phyloP scores from a whole-genome alignment of 2,113 vertebrate genomes.

The Bufo gargarizans region DNA sequence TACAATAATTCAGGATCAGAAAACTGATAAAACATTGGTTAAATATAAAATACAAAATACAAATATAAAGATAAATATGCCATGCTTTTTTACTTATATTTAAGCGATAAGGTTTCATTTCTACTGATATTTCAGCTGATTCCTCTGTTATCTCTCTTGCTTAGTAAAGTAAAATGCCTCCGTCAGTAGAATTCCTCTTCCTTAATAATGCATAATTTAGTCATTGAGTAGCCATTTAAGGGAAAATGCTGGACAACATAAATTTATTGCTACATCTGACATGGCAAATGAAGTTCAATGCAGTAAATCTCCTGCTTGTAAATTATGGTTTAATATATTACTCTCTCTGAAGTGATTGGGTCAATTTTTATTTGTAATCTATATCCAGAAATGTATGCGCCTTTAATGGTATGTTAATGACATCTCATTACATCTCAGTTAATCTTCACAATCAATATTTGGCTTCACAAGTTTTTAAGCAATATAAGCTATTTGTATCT shows the following conservation, averaged over 20 bases:
- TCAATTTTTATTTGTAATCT: constrained; percentile 49
- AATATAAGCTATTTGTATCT: neutral
- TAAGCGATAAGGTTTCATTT: neutral
- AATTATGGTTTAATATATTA: constrained; percentile 44
- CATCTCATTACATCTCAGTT: constrained; percentile 39
- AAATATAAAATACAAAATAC: too few relatives aligned
- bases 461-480: neutral
- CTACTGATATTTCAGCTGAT: neutral
- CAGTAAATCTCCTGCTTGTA: constrained; percentile 37
- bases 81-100: neutral
- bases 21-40: too few relatives aligned
- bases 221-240: constrained; percentile 7
- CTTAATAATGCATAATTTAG: constrained; percentile 25
- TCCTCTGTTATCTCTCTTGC: neutral
- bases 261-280: constrained; percentile 42
- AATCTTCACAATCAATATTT: constrained; percentile 24
- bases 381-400: constrained; percentile 32
- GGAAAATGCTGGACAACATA: neutral
- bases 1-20: too few relatives aligned
- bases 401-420: constrained; percentile 48
- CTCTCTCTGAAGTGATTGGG: constrained; percentile 25
- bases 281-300: constrained; percentile 5
- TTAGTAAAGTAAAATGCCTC: constrained; percentile 18
- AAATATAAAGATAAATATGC: neutral
- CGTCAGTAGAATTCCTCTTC: constrained; percentile 20